Conservation (phyloP, 2,113 vertebrate genomes). For the Copsychus sechellarum region DNA sequence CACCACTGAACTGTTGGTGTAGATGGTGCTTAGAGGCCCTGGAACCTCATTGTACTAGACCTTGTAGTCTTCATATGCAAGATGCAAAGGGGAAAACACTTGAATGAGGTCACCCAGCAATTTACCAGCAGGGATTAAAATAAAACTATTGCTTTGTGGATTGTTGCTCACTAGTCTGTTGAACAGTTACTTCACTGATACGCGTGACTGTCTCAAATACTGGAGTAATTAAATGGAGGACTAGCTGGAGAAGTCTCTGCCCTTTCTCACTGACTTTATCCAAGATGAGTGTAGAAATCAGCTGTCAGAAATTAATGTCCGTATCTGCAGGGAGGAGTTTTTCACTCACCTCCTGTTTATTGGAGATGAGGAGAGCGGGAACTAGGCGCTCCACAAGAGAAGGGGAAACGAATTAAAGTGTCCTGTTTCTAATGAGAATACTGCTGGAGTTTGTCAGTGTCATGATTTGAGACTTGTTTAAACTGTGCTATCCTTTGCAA, state of each 20-base stretch:
- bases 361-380: background rate
- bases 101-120: background rate
- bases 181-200: background rate
- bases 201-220: background rate
- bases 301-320: background rate
- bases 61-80: background rate
- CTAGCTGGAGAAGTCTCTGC: background rate
- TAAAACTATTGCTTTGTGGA: background rate
- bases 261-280: background rate
- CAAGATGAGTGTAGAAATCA: background rate
- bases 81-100: background rate
- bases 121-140: background rate
- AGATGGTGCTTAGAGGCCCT: background rate
- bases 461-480: slow-evolving; percentile 10
- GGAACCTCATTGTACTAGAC: background rate
- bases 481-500: slow-evolving; percentile 16
- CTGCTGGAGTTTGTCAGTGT: slow-evolving; percentile 49
- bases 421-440: slow-evolving; percentile 2
- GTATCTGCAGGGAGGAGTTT: background rate
- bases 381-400: background rate
- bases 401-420: slow-evolving; percentile 16
- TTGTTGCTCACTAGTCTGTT: background rate
- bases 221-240: background rate
- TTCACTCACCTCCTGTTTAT: slow-evolving; percentile 37
- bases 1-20: background rate